A percentile compares a stretch with the other conserved stretches of the same genome.
Conservation (phyloP, 2,113 vertebrate species). For the Mastomys coucha region DNA sequence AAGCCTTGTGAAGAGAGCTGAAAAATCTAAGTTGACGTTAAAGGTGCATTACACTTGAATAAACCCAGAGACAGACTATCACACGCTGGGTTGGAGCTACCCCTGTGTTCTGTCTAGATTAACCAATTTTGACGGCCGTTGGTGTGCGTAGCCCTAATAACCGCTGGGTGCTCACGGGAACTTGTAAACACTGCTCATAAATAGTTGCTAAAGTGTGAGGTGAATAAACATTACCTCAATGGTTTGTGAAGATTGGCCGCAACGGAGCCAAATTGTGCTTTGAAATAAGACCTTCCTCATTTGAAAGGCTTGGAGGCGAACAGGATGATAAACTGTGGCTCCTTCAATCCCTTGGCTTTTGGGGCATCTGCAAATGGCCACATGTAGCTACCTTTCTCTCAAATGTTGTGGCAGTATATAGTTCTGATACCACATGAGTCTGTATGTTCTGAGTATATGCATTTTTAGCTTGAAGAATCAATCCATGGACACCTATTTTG, state of each 20-base stretch:
- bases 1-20: slow-evolving; percentile 50
- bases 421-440: not conserved
- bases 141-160: slow-evolving; percentile 53
- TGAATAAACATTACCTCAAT: slow-evolving; percentile 71
- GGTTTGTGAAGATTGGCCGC: slow-evolving; percentile 22
- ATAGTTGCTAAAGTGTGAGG: slow-evolving; percentile 60
- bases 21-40: slow-evolving; percentile 70
- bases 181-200: slow-evolving; percentile 67
- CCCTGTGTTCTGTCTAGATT: slow-evolving; percentile 68
- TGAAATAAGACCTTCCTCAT: slow-evolving; percentile 72
- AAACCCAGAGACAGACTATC: slow-evolving; percentile 59
- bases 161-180: slow-evolving; percentile 17
- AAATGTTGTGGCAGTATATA: not conserved
- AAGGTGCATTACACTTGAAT: slow-evolving; percentile 62
- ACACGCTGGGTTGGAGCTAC: not conserved
- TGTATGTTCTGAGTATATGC: not conserved
- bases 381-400: not conserved
- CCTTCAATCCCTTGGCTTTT: not conserved
- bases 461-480: not conserved
- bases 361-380: not conserved
- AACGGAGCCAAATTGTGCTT: slow-evolving; percentile 2
- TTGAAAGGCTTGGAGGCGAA: not conserved
- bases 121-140: slow-evolving; percentile 47
- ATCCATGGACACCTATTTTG: not conserved
- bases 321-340: not conserved